A percentile compares a stretch with the other conserved stretches of the same genome.
phyloP scores from a whole-genome alignment of 2,113 vertebrate genomes.

The Grammomys dolichurus region DNA sequence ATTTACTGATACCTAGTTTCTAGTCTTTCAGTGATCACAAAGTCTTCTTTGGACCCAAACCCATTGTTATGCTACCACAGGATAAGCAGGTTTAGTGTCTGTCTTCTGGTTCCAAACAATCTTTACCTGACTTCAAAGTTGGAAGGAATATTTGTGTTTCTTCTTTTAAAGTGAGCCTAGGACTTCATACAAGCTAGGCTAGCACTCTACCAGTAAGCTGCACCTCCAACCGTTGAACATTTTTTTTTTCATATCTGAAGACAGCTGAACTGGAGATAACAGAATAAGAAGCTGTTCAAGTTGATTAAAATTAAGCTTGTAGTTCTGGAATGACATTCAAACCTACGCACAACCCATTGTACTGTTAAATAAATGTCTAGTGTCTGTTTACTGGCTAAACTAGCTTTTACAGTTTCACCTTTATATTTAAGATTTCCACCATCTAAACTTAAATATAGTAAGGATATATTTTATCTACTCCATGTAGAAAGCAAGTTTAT shows the following conservation, averaged over 20 bases:
- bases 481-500: conserved; percentile 31
- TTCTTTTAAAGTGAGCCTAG: not conserved
- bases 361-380: conserved; percentile 1
- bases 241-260: not conserved
- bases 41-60: conserved; percentile 5
- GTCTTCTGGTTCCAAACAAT: conserved; percentile 56
- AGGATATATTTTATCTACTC: conserved; percentile 57
- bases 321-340: conserved; percentile 18
- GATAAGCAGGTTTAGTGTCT: conserved; percentile 34
- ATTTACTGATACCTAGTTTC: not conserved
- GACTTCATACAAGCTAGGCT: not conserved
- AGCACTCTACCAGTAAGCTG: not conserved
- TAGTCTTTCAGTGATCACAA: not conserved
- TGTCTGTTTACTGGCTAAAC: conserved; percentile 9
- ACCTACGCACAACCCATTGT: not conserved
- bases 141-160: conserved; percentile 12
- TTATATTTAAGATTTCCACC: conserved; percentile 42
- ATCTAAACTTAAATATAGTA: conserved; percentile 65
- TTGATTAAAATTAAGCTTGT: conserved; percentile 60
- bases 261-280: conserved; percentile 18
- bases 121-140: conserved; percentile 42
- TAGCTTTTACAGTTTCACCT: conserved; percentile 59
- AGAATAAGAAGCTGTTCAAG: conserved; percentile 18
- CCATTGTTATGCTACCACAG: not conserved
- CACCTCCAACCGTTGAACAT: not conserved